Percentiles rank a stretch among this genome's conserved stretches.
phyloP scores from a whole-genome alignment of 2,113 vertebrate species.

The Periophthalmus modestus region DNA sequence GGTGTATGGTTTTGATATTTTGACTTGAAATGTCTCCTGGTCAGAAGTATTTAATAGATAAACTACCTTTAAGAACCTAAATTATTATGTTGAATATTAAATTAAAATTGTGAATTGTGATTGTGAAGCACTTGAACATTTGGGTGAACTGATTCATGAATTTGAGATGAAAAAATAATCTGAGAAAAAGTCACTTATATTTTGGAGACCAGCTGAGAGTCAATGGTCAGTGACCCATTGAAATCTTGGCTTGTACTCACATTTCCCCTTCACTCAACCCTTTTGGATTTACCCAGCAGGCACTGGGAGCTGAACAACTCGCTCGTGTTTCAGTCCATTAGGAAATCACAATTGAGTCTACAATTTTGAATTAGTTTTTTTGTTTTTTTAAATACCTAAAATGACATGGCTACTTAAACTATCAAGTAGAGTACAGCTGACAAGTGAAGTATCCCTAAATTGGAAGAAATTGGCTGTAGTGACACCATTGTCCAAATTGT shows the following conservation, averaged over 20 bases:
- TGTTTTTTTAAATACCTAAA: too few species aligned
- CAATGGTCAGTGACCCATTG: background rate
- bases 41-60: background rate
- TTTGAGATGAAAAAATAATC: background rate
- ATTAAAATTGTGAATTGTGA: background rate
- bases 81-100: background rate
- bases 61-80: background rate
- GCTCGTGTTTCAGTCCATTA: conserved; percentile 12
- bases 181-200: background rate
- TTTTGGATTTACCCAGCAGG: conserved; percentile 56
- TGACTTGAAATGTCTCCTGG: background rate
- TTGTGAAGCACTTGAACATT: background rate
- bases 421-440: too few species aligned
- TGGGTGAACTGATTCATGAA: conserved; percentile 52
- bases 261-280: conserved; percentile 18
- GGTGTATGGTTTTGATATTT: background rate
- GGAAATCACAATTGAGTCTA: conserved; percentile 10
- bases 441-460: too few species aligned
- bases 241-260: background rate
- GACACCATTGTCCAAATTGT: too few species aligned
- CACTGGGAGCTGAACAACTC: conserved; percentile 44
- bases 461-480: too few species aligned
- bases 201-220: background rate
- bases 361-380: background rate
- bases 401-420: too few species aligned